Evolutionary conservation across 1,140 invertebrate species (phyloP), one percentile per base, ranked within the genome.

Genomic region (Drosophila kepulauana): DNA sequence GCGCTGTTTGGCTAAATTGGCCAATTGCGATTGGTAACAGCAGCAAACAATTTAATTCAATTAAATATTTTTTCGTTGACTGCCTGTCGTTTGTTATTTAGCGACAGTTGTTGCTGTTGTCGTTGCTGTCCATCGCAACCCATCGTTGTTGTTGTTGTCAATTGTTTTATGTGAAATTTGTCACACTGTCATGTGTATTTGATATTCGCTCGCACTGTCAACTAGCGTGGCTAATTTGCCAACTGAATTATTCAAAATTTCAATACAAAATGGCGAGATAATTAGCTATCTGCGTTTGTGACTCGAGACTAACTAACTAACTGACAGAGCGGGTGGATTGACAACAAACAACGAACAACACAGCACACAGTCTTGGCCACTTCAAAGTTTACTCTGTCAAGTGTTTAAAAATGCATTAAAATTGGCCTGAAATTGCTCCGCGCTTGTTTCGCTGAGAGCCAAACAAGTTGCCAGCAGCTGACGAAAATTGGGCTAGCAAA

Each of bases 11-110:
- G 86, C 63, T 70, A 90, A 91, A 91, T 91, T 91, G 89, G 85
- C 89, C 89, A 91, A 91, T 91, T 91, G 84, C 86, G 82, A 82
- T 86, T 85, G 85, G 81, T 85, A 88, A 89, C 86, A 89, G 86
- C 85, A 82, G 78, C 81, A 89, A 84, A 87, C 89, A 90, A 91
- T 91, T 91, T 91, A 91, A 91, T 91, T 91, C 89, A 91, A 91
- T 91, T 91, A 91, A 91, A 86, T 91, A 78, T 88, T 85, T 89
- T 70, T 65, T 78, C 85, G 85, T 73, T 89, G 84, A 88, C 84
- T 88, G 80, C 57, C 84, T 89, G 85, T 90, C 81, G 85, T 89
- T 89, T 89, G 84, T 88, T 88, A 88, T 88, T 88, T 88, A 88
- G 85, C 84, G 84, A 81, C 84, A 88, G 84, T 87, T 87, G 82